These are phyloP conservation scores for Cataglyphis altisquamis DNA, from an alignment of 2,888 invertebrate species.

Conservation along the genomic window DNA sequence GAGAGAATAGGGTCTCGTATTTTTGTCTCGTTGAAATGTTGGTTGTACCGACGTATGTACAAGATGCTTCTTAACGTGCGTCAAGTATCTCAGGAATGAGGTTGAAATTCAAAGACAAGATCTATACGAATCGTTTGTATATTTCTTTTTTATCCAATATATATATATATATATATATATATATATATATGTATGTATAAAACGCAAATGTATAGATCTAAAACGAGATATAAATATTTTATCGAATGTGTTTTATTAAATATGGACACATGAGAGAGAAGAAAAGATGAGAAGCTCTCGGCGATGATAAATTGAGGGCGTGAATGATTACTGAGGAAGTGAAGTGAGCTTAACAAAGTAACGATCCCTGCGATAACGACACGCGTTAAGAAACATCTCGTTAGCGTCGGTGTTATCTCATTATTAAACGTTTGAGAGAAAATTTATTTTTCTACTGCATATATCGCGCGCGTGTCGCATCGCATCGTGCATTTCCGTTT, in stretches of 20 bases:
- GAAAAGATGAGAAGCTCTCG: neutral
- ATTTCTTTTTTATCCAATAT: conserved; percentile 5
- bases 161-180: neutral
- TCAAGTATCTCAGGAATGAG: neutral
- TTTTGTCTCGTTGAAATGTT: conserved; percentile 52
- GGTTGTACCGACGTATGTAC: conserved; percentile 27
- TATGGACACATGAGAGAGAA: neutral
- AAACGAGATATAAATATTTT: conserved; percentile 31
- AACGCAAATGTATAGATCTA: neutral
- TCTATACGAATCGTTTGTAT: neutral
- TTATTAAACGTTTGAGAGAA: conserved; percentile 49
- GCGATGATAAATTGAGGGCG: neutral
- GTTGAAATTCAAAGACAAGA: neutral
- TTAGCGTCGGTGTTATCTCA: conserved; percentile 10
- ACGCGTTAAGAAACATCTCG: conserved; percentile 10
- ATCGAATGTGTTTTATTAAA: conserved; percentile 18
- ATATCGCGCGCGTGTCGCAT: conserved; percentile 44
- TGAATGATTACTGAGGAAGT: neutral
- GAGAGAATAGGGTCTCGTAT: conserved; percentile 48
- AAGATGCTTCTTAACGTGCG: conserved; percentile 28
- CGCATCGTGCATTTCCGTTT: conserved; percentile 12
- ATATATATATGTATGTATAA: neutral
- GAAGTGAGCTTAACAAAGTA: too few relatives aligned
- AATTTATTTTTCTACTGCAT: conserved; percentile 51
- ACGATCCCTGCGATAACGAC: neutral